phyloP scores from a whole-genome alignment of 1,140 invertebrate species.

The Oreohelix idahoensis region DNA sequence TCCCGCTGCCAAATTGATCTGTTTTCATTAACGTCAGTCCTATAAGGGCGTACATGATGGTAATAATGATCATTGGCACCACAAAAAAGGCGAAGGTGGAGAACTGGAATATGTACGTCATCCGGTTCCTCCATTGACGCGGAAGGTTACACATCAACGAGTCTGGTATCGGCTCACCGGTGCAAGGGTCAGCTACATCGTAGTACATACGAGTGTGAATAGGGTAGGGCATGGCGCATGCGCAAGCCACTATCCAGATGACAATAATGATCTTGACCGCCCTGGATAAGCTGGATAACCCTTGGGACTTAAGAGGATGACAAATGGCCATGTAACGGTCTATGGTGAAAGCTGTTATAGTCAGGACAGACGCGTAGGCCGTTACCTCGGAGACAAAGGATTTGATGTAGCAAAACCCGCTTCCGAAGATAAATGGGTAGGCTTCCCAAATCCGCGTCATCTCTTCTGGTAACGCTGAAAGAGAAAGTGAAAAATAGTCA shows the following conservation, averaged over 20 bases:
- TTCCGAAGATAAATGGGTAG: slow-evolving; percentile 89
- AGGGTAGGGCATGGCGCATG: slow-evolving; percentile 81
- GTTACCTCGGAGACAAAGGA: slow-evolving; percentile 90
- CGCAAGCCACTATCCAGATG: slow-evolving; percentile 84
- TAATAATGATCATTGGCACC: slow-evolving; percentile 69
- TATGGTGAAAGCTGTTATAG: slow-evolving; percentile 92
- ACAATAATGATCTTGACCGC: slow-evolving; percentile 84
- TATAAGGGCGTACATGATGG: slow-evolving; percentile 69
- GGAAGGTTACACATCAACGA: slow-evolving; percentile 40
- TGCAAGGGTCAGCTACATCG: slow-evolving; percentile 48
- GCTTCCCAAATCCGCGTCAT: slow-evolving; percentile 88
- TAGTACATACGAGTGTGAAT: slow-evolving; percentile 56
- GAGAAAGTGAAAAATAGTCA: too few species aligned
- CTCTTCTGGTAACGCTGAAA: slow-evolving; percentile 86
- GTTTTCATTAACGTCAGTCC: slow-evolving; percentile 62
- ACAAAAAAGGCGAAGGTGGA: slow-evolving; percentile 71
- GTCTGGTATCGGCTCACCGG: slow-evolving; percentile 47
- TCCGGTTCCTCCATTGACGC: slow-evolving; percentile 40
- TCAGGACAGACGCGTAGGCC: slow-evolving; percentile 92
- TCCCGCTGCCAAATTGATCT: slow-evolving; percentile 42
- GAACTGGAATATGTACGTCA: slow-evolving; percentile 59
- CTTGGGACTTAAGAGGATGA: slow-evolving; percentile 89
- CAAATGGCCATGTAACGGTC: slow-evolving; percentile 95
- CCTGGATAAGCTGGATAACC: slow-evolving; percentile 85
- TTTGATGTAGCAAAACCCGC: slow-evolving; percentile 85